Evolutionary conservation across 2,888 invertebrate species (phyloP), one percentile per base, ranked within the genome.

Genomic region (Mylabris sibirica): DNA sequence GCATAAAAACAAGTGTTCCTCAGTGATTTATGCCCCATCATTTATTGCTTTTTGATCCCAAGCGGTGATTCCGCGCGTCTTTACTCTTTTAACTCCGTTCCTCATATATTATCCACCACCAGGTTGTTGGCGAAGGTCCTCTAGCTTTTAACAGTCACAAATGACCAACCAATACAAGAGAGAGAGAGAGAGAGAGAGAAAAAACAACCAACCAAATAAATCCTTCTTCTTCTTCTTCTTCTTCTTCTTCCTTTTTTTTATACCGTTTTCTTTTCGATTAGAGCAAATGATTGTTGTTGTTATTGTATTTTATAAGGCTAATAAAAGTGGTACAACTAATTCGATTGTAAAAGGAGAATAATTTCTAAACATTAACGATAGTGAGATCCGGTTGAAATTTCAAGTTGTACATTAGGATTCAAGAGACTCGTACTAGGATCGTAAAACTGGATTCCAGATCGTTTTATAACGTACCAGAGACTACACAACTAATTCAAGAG

Each of bases 341-440:
- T 76, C 73, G 74, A 75, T 75, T 70, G 72, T 67, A 67, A 68
- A 66, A 64, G 66, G 70, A 68, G 76, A 75, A 76, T 76, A 76
- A 77, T 77, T 76, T 66, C 75, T 24, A 14, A 59, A 65, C 77
- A 76, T 75, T 74, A 71, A 68, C 72, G 73, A 70, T 72, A 67
- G 70, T 67, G 70, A n/a, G n/a, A 74, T 74, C 73, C 68, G 71
- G 66, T 67, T 72, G 76, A 76, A 78, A 77, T 76, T 76, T 77
- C 75, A 78, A 78, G 76, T 77, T 70, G 75, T 69, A 71, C 76
- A 78, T 78, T 78, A 77, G 78, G 76, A 78, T 78, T 76, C 78
- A 76, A 75, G 72, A 72, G 75, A 76, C 74, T 75, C 66, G 72
- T 72, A 66, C 73, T 72, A 69, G 74, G 70, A 68, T 76, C 74